phyloP scores from a whole-genome alignment of 2,797 vertebrate species.

The Silurus aristotelis region DNA sequence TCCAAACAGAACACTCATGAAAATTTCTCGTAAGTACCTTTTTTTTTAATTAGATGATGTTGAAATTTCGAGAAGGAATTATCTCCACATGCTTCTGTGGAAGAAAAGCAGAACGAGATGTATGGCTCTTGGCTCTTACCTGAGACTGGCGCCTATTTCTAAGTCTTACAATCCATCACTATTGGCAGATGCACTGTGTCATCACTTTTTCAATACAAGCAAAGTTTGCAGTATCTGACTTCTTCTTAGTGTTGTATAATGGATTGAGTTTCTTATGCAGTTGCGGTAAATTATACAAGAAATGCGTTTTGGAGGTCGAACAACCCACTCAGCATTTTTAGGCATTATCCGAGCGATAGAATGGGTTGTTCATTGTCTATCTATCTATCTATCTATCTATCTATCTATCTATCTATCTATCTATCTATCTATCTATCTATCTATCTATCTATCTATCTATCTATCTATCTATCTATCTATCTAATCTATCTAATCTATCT shows the following conservation, averaged over 20 bases:
- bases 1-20: conserved; percentile 43
- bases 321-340: not conserved
- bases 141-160: not conserved
- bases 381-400: no score
- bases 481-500: no score
- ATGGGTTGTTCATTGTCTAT: not conserved
- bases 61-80: not conserved
- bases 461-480: no score
- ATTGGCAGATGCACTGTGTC: not conserved
- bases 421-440: no score
- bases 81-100: not conserved
- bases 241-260: not conserved
- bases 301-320: not conserved
- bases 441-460: no score
- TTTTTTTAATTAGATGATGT: no score
- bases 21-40: conserved; percentile 56
- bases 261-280: not conserved
- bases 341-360: not conserved
- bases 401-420: no score
- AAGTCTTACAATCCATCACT: not conserved
- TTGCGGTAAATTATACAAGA: not conserved
- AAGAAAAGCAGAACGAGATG: not conserved
- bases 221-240: not conserved
- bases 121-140: not conserved
- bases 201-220: conserved; percentile 23